Conservation (phyloP, 2,797 vertebrate genomes). For the Sebastes itinus region DNA sequence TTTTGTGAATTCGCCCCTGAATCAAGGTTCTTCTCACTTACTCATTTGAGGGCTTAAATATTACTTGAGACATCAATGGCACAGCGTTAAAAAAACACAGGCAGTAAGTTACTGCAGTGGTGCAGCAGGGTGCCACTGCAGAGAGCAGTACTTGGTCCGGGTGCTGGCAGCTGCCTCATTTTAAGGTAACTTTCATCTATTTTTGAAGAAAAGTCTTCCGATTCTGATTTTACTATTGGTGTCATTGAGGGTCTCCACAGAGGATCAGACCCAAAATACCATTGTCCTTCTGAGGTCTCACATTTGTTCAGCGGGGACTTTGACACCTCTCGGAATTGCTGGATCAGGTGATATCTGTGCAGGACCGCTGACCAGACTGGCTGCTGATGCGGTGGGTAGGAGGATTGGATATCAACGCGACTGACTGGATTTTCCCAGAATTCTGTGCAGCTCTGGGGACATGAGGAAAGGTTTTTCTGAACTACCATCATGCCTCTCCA, state of each 20-base stretch:
- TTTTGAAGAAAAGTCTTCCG: background rate
- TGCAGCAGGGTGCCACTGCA: background rate
- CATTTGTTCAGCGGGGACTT: background rate
- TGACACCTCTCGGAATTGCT: background rate
- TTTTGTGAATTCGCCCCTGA: background rate
- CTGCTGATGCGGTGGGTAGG: background rate
- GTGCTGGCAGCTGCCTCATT: background rate
- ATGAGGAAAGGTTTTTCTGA: constrained; percentile 90
- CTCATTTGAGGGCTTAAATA: background rate
- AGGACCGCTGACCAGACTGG: background rate
- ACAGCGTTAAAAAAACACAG: background rate
- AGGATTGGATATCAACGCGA: background rate
- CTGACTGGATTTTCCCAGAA: constrained; percentile 84
- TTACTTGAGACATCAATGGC: background rate
- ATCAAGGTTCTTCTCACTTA: background rate
- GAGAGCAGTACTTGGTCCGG: background rate
- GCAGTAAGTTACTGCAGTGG: background rate
- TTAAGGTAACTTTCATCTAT: background rate
- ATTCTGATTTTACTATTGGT: background rate
- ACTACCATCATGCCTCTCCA: constrained; percentile 93
- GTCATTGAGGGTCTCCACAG: background rate
- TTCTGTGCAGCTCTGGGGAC: constrained; percentile 88
- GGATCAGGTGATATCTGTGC: background rate
- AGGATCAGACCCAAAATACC: background rate
- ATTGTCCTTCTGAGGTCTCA: background rate